Percentiles rank a stretch among this genome's conserved stretches.
phyloP scores from a whole-genome alignment of 1,140 invertebrate species.

The Galleria mellonella region DNA sequence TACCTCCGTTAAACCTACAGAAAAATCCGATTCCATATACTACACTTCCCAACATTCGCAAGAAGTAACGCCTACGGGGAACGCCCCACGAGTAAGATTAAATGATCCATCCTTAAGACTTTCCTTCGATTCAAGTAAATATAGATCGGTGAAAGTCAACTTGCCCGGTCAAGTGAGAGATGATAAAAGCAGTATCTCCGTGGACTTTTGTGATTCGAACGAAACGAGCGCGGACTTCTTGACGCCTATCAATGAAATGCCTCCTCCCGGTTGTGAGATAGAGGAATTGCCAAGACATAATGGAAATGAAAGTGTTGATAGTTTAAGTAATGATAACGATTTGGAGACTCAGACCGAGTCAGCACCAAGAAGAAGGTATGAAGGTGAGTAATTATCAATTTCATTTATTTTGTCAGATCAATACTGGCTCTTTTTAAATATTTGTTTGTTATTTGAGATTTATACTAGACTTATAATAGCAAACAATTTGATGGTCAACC shows the following conservation, averaged over 20 bases:
- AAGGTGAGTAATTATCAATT: conserved; percentile 24
- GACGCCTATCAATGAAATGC: conserved; percentile 72
- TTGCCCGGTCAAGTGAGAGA: conserved; percentile 35
- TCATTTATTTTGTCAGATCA: neutral
- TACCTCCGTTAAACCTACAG: conserved; percentile 26
- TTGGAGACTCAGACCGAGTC: conserved; percentile 64
- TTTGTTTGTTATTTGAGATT: too few relatives aligned
- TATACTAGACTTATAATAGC: too few relatives aligned
- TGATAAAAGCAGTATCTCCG: conserved; percentile 61
- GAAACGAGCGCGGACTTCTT: conserved; percentile 71
- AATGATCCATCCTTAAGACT: conserved; percentile 58
- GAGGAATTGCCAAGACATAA: conserved; percentile 60
- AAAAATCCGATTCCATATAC: conserved; percentile 69
- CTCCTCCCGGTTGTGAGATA: conserved; percentile 60
- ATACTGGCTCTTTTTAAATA: too few relatives aligned
- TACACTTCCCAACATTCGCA: conserved; percentile 66
- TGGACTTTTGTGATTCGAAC: conserved; percentile 70
- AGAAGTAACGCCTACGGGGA: conserved; percentile 55
- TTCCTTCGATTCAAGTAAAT: conserved; percentile 63
- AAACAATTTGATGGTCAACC: too few relatives aligned
- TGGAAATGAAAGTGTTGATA: conserved; percentile 56
- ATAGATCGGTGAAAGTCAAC: conserved; percentile 41
- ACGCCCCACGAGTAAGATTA: conserved; percentile 37
- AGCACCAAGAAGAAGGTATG: conserved; percentile 43
- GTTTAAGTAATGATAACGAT: conserved; percentile 59